Percentiles rank a stretch among this genome's conserved stretches.
These are phyloP conservation scores for Plebejus anna DNA, from an alignment of 2,888 invertebrate genomes.

Conservation along the genomic window DNA sequence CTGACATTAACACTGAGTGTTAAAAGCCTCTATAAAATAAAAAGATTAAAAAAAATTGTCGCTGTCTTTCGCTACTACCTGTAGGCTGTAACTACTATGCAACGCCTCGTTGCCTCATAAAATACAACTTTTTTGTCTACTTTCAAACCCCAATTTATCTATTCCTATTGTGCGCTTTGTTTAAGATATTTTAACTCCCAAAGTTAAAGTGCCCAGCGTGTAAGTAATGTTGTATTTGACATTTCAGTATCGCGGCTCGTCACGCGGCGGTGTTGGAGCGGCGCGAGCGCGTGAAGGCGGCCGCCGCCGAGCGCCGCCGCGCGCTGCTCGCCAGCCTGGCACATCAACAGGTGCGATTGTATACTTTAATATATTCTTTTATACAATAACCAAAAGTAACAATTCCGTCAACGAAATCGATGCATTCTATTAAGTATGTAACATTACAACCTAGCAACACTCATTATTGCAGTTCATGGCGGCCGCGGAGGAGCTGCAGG, in stretches of 20 bases:
- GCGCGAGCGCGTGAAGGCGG: slow-evolving; percentile 86
- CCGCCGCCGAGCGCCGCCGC: slow-evolving; percentile 85
- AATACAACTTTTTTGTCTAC: too few relatives aligned
- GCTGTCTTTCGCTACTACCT: background rate
- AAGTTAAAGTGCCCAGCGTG: background rate
- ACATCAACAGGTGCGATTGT: slow-evolving; percentile 82
- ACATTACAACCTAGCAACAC: background rate
- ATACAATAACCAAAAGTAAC: background rate
- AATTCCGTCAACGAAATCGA: background rate
- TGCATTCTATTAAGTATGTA: too few relatives aligned
- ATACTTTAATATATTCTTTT: background rate
- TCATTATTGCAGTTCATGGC: slow-evolving; percentile 86
- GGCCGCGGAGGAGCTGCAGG: slow-evolving; percentile 92
- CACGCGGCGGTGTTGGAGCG: slow-evolving; percentile 87
- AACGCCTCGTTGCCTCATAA: background rate
- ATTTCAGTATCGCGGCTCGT: slow-evolving; percentile 83
- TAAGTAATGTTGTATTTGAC: background rate
- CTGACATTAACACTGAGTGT: too few relatives aligned
- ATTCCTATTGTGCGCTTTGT: too few relatives aligned
- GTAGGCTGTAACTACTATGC: background rate
- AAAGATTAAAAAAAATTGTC: too few relatives aligned
- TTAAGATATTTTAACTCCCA: too few relatives aligned
- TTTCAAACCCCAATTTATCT: too few relatives aligned
- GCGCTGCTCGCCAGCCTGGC: slow-evolving; percentile 91
- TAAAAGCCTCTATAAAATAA: too few relatives aligned